Evolutionary conservation across 2,113 vertebrate genomes (phyloP), one percentile per base, ranked within the genome.

Genomic region (Meriones unguiculatus): DNA sequence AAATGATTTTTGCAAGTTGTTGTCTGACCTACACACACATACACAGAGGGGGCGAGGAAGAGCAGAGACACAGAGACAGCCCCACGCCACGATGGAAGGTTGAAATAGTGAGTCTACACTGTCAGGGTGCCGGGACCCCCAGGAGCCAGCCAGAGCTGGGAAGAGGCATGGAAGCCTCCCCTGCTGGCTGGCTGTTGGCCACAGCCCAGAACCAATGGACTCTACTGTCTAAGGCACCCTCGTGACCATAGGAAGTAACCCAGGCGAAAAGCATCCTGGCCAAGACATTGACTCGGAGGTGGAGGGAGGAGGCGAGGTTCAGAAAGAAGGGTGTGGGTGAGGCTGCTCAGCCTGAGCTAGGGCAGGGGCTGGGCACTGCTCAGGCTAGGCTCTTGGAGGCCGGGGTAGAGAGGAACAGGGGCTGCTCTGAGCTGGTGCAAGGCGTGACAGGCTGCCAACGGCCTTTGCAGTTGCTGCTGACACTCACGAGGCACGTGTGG

Each of bases 121-220:
- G 35, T 59, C 18, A 8, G 20, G 57, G n/a, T 24, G 14, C n/a
- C n/a, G 13, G 28, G 32, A 25, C 10, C 1, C 20, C 57, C 70
- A 5, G 11, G 17, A 8, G n/a, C 15, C 77, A 67, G 8, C 6
- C 38, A 86, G 22, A 14, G 38, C 57, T 25, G 38, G 77, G 35
- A 32, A 85, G 69, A 22, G 62, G 22, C 50, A 2, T 1, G 25
- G 41, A 22, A 5, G 35, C 10, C 5, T 32, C 11, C 11, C 24
- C 46, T 70, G 11, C 64, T 22, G 62, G 38, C 14, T 2, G 8
- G n/a, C 82, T 30, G 84, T 35, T 41, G 38, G 38, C n/a, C 11
- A 11, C 2, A 24, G 32, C 9, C 2, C 1, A 8, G 17, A 54
- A 65, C 28, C 6, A 15, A 0, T 7, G 4, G 0, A 2, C 7